Conservation (phyloP, 1,140 invertebrate genomes). For the Macrobrachium rosenbergii region DNA sequence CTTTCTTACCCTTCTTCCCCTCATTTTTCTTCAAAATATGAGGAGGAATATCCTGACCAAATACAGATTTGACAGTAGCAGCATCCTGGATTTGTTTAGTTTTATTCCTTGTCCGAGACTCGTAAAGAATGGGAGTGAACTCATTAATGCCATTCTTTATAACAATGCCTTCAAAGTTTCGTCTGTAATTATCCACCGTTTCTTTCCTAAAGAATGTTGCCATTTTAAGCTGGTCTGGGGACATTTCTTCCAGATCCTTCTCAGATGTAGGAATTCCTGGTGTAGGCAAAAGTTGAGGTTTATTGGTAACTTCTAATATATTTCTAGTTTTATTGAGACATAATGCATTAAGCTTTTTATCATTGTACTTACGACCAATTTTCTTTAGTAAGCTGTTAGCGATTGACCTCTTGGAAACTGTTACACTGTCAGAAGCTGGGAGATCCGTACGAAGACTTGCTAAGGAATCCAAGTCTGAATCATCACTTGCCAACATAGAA, state of each 20-base stretch:
- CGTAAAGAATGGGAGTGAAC: slow-evolving; percentile 80
- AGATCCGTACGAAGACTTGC: slow-evolving; percentile 61
- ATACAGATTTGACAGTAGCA: slow-evolving; percentile 76
- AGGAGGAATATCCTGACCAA: slow-evolving; percentile 64
- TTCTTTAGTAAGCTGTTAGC: slow-evolving; percentile 62
- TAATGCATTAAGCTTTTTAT: slow-evolving; percentile 55
- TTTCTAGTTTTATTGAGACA: slow-evolving; percentile 56
- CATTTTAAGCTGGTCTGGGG: slow-evolving; percentile 53
- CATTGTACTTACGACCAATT: slow-evolving; percentile 60
- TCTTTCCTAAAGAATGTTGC: slow-evolving; percentile 76
- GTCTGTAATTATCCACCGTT: slow-evolving; percentile 78
- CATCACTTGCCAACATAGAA: slow-evolving; percentile 65
- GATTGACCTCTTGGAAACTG: slow-evolving; percentile 59
- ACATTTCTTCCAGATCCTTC: slow-evolving; percentile 46
- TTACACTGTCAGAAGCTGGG: slow-evolving; percentile 63
- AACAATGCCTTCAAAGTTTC: slow-evolving; percentile 77
- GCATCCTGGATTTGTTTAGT: slow-evolving; percentile 82
- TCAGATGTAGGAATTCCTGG: slow-evolving; percentile 63
- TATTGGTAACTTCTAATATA: slow-evolving; percentile 52
- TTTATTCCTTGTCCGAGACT: slow-evolving; percentile 82
- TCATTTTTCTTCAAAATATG: slow-evolving; percentile 50
- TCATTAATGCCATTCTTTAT: slow-evolving; percentile 74
- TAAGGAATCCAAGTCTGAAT: slow-evolving; percentile 63
- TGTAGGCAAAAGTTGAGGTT: slow-evolving; percentile 65
- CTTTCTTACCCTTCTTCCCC: slow-evolving; percentile 49